Evolutionary conservation across 2,888 invertebrate genomes (phyloP).

Genomic region (Chymomyza amoena): DNA sequence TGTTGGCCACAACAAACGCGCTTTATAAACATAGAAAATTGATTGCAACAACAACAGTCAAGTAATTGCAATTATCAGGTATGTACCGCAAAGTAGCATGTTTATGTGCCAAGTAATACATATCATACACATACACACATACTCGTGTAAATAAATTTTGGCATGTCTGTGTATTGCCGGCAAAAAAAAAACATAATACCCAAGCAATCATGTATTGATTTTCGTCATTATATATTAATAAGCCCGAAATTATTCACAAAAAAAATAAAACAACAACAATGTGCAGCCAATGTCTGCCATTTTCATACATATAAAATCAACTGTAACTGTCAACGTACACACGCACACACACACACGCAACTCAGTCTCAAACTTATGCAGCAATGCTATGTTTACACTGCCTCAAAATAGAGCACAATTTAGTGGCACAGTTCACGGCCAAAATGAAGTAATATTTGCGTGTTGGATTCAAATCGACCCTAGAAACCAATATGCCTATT

Average conservation of each 20-base stretch:
- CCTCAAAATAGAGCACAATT: too few species aligned
- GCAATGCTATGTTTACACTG: too few species aligned
- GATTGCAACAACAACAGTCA: conserved; percentile 60
- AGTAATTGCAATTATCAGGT: conserved; percentile 60
- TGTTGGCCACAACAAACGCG: neutral
- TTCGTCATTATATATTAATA: conserved; percentile 63
- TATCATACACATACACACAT: neutral
- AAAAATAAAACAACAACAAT: too few species aligned
- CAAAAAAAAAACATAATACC: neutral
- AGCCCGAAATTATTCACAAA: conserved; percentile 34
- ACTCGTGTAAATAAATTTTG: neutral
- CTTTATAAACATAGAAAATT: conserved; percentile 50
- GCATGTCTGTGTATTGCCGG: neutral
- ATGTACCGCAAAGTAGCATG: conserved; percentile 47
- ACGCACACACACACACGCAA: neutral
- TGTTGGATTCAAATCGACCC: too few species aligned
- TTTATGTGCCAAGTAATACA: neutral
- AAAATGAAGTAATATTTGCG: too few species aligned
- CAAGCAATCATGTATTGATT: conserved; percentile 54
- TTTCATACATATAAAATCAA: neutral
- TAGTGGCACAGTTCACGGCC: too few species aligned
- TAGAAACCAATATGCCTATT: too few species aligned
- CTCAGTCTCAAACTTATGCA: neutral
- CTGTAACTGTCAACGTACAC: neutral
- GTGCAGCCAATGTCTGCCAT: neutral